Evolutionary conservation across 2,888 invertebrate genomes (phyloP), one percentile per base, ranked within the genome.

Genomic region (Boloria euphrosyne): DNA sequence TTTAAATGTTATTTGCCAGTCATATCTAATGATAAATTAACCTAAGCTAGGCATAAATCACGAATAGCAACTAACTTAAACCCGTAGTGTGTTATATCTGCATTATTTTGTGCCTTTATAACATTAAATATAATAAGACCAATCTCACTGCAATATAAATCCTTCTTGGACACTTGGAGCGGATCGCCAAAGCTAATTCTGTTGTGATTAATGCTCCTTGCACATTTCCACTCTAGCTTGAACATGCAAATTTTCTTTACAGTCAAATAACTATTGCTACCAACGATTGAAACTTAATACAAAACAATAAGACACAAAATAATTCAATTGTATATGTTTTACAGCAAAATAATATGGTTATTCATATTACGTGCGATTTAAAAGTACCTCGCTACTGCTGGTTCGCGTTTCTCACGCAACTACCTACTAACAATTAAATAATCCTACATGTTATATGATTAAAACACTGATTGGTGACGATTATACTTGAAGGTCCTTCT

Each of bases 111-210:
- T 62, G 61, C 74, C 73, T 74, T 66, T 65, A 66, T 70, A 68
- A 63, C 58, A 66, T 70, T 67, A 72, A 69, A 71, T 66, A 64
- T 69, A 67, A 71, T 71, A 72, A 71, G 67, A 69, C 73, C 70
- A 69, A 74, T 73, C 71, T 74, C 72, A 71, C 68, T 72, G 71
- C 78, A 79, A 83, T 81, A 91, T 91, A 90, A 92, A 91, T 91
- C 86, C 81, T 80, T 78, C 73, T 76, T 79, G 83, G 89, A 90
- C 91, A 90, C 85, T 87, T 81, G 82, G 84, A 90, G 90, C 88
- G 88, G 86, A 90, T 91, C 89, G 88, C 90, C 89, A 87, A 89
- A 90, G 90, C 90, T 90, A 92, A 91, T 91, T 90, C 88, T 89
- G 89, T 86, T 89, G 81, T 92, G 92, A 92, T 92, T 90, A 92